Evolutionary conservation across 2,113 vertebrate genomes (phyloP).

Genomic region (Petrocephalus microphthalmus): DNA sequence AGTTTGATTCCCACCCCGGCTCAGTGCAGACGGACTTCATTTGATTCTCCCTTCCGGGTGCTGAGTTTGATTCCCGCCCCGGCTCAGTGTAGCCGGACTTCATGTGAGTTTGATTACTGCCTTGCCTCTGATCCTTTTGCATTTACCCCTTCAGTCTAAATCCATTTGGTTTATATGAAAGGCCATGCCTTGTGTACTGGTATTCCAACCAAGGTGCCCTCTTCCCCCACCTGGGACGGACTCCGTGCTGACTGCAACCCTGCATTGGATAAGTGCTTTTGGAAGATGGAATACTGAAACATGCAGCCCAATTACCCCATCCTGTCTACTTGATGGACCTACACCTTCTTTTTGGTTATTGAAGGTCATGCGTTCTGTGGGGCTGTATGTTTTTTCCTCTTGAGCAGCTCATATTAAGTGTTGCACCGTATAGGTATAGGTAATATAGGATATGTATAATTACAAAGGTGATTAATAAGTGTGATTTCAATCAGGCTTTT

Average conservation of each 20-base stretch:
- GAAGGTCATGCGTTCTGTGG: not conserved
- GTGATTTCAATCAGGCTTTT: not conserved
- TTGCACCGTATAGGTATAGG: not conserved
- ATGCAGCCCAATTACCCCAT: not conserved
- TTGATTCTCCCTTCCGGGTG: not conserved
- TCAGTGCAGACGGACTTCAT: not conserved
- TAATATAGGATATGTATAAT: not conserved
- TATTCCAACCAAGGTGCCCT: not conserved
- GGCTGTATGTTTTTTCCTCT: not conserved
- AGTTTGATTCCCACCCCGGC: not conserved
- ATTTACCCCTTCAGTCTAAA: not conserved
- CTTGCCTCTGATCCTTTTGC: not conserved
- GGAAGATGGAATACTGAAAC: not conserved
- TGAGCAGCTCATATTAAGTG: not conserved
- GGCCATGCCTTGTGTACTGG: not conserved
- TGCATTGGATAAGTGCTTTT: not conserved
- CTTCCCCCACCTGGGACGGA: not conserved
- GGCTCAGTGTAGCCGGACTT: not conserved
- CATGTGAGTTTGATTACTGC: not conserved
- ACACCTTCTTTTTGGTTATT: not conserved
- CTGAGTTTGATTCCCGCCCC: not conserved
- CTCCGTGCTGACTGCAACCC: not conserved
- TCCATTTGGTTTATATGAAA: too few relatives aligned
- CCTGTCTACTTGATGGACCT: not conserved
- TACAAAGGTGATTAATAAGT: not conserved